Conservation (phyloP, 2,797 vertebrate species). For the Iguana delicatissima region DNA sequence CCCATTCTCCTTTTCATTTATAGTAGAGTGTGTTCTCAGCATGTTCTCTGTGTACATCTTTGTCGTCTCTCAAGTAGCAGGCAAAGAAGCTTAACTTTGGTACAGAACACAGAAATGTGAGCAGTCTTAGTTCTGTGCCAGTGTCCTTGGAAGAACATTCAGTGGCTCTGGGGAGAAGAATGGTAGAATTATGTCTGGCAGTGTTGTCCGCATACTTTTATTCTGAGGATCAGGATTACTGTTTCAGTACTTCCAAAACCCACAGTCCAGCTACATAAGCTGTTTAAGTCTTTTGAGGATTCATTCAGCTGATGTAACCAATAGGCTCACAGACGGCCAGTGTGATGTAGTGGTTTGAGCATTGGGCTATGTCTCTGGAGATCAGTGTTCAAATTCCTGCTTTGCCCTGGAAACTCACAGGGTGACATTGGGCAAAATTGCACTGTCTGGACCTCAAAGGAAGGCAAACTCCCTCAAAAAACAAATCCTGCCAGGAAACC, state of each 20-base stretch:
- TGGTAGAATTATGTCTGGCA: background rate
- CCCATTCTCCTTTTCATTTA: background rate
- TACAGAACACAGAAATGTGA: background rate
- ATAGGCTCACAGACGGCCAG: no score
- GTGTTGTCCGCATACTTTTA: background rate
- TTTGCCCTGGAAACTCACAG: no score
- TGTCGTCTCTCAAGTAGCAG: background rate
- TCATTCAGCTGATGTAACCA: background rate
- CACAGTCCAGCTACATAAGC: background rate
- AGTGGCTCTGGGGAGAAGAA: background rate
- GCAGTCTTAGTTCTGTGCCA: accelerated
- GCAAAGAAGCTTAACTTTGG: background rate
- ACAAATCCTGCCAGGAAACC: no score
- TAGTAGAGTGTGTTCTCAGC: background rate
- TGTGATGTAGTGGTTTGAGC: no score
- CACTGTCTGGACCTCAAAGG: no score
- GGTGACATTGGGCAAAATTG: no score
- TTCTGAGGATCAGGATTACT: background rate
- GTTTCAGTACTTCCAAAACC: background rate
- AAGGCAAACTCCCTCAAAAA: no score
- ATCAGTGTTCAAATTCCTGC: no score
- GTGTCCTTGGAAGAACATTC: background rate
- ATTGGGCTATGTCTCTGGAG: no score
- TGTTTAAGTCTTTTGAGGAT: no score
- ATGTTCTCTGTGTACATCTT: background rate